Evolutionary conservation across 2,113 vertebrate genomes (phyloP).

Genomic region (Cynocephalus volans): DNA sequence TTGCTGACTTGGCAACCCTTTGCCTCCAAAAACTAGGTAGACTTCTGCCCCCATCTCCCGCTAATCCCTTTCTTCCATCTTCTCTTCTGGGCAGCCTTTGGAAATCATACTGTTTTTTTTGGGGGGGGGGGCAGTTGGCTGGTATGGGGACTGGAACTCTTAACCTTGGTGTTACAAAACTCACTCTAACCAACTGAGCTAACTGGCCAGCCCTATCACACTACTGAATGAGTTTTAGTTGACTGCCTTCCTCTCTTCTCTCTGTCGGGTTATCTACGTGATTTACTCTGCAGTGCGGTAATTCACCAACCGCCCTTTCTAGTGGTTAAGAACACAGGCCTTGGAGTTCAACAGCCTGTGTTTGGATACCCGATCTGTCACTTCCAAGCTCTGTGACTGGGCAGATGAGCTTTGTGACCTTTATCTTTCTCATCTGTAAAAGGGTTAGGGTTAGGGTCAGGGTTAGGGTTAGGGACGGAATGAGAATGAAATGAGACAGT

Average conservation of each 20-base stretch:
- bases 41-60: fast-evolving
- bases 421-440: neutral
- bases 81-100: neutral
- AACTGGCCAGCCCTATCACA: too few species aligned
- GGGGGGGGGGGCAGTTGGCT: too few species aligned
- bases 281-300: neutral
- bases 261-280: neutral
- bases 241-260: neutral
- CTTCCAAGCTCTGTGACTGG: neutral
- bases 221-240: fast-evolving
- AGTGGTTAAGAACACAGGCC: neutral
- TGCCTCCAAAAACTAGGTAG: neutral
- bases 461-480: too few species aligned
- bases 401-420: neutral
- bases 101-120: neutral
- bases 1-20: too few species aligned
- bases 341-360: neutral
- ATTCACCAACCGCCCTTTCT: neutral
- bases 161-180: too few species aligned
- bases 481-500: fast-evolving
- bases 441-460: too few species aligned
- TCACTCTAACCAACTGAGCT: too few species aligned
- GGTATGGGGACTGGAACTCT: too few species aligned
- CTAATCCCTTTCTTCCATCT: neutral
- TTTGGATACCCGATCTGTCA: neutral